Percentiles rank a stretch among this genome's conserved stretches.
phyloP scores from a whole-genome alignment of 2,888 invertebrate species.

The Torymus aiolomorphi region DNA sequence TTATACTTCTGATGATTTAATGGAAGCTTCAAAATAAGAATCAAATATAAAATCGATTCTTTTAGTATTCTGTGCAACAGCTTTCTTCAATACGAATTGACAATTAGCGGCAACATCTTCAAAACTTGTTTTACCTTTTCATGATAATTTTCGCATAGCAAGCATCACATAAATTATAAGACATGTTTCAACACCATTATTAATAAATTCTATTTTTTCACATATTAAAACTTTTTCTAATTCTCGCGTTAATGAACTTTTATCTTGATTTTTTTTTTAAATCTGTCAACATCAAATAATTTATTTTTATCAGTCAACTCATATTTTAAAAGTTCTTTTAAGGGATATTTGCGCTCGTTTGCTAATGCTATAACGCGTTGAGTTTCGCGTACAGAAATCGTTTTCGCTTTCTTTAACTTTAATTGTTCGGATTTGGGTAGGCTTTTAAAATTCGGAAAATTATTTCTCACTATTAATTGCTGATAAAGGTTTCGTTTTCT shows the following conservation, averaged over 20 bases:
- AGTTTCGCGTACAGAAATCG: background rate
- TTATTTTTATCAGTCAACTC: too few relatives aligned
- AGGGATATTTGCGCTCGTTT: too few relatives aligned
- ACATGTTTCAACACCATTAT: background rate
- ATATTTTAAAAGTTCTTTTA: too few relatives aligned
- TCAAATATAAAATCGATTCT: background rate
- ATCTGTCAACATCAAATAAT: background rate
- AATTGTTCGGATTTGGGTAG: background rate
- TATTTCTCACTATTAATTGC: background rate
- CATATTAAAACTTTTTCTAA: background rate
- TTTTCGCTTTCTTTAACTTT: background rate
- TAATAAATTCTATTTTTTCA: background rate
- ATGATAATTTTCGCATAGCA: background rate
- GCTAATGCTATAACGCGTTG: background rate
- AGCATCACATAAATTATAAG: constrained; percentile 10
- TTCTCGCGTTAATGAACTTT: background rate
- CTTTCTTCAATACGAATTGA: background rate
- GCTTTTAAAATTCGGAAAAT: background rate
- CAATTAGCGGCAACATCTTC: background rate
- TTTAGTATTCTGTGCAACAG: background rate
- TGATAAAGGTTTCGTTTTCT: background rate
- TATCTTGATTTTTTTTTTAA: constrained; percentile 12
- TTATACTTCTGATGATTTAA: background rate
- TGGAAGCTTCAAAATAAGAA: background rate
- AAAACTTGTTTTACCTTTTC: background rate